Conservation (phyloP, 2,113 vertebrate genomes). For the Rhegmatorhina hoffmannsi region DNA sequence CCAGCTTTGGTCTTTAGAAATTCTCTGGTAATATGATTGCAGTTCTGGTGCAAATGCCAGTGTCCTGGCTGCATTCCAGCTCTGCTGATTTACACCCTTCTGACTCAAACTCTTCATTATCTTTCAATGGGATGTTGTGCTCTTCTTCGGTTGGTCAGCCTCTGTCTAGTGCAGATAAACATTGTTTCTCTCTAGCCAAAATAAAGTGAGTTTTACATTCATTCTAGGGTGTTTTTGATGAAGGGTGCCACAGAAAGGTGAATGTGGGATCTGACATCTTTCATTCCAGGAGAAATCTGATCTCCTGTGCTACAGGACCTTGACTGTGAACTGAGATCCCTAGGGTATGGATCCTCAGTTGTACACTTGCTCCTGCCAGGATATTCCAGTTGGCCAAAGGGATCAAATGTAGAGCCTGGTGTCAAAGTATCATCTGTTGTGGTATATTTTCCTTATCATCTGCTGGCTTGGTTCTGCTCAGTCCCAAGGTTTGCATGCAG, state of each 20-base stretch:
- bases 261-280: background rate
- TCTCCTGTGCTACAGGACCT: background rate
- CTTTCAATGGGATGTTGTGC: background rate
- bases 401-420: background rate
- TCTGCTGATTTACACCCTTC: background rate
- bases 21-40: background rate
- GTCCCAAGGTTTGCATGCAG: background rate
- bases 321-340: background rate
- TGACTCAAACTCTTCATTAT: background rate
- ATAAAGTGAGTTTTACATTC: background rate
- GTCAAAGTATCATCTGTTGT: background rate
- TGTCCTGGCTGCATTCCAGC: background rate
- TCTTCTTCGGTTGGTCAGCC: background rate
- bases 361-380: background rate
- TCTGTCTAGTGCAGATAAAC: background rate
- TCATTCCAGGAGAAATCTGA: background rate
- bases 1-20: constrained; percentile 49
- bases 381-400: background rate
- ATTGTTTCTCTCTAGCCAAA: background rate
- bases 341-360: background rate
- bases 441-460: rapidly evolving
- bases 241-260: background rate
- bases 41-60: background rate
- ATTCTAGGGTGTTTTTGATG: background rate
- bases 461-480: background rate